A percentile compares a stretch with the other conserved stretches of the same genome.
These are phyloP conservation scores for Dione vanillae DNA, from an alignment of 2,888 invertebrate species.

Conservation along the genomic window DNA sequence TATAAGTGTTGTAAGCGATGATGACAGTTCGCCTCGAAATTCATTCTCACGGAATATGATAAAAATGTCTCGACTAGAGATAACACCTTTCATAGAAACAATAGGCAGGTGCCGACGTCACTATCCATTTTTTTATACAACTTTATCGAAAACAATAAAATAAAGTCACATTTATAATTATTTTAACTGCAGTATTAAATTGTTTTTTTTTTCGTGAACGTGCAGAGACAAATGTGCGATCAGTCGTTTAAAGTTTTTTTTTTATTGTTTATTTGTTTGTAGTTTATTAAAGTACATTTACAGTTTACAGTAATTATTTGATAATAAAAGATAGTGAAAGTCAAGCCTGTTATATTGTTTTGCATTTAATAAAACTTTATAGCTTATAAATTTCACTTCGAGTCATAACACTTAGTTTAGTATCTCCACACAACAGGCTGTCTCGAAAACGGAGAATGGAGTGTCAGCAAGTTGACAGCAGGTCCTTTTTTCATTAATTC, in stretches of 20 bases:
- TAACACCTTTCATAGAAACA: slow-evolving; percentile 49
- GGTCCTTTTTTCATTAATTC: too few relatives aligned
- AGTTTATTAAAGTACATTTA: neutral
- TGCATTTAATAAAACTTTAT: too few relatives aligned
- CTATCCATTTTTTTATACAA: slow-evolving; percentile 35
- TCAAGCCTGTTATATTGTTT: neutral
- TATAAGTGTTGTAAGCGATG: slow-evolving; percentile 68
- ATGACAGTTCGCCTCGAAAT: slow-evolving; percentile 65
- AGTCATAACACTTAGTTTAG: too few relatives aligned
- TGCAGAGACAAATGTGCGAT: neutral
- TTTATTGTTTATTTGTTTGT: neutral
- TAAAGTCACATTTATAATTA: slow-evolving; percentile 39
- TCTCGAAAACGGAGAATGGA: too few relatives aligned
- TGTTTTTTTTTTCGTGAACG: neutral
- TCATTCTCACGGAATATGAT: slow-evolving; percentile 71
- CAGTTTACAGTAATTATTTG: neutral
- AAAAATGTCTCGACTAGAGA: slow-evolving; percentile 53
- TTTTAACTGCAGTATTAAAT: slow-evolving; percentile 25
- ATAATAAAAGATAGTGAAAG: slow-evolving; percentile 7
- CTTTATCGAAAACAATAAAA: slow-evolving; percentile 42
- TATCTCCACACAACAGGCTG: too few relatives aligned
- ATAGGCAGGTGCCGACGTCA: slow-evolving; percentile 48
- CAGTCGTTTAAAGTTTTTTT: slow-evolving; percentile 6
- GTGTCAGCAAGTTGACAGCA: too few relatives aligned
- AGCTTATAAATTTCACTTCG: too few relatives aligned